A percentile compares a stretch with the other conserved stretches of the same genome.
phyloP scores from a whole-genome alignment of 2,113 vertebrate genomes.

The Laticauda laticaudata region DNA sequence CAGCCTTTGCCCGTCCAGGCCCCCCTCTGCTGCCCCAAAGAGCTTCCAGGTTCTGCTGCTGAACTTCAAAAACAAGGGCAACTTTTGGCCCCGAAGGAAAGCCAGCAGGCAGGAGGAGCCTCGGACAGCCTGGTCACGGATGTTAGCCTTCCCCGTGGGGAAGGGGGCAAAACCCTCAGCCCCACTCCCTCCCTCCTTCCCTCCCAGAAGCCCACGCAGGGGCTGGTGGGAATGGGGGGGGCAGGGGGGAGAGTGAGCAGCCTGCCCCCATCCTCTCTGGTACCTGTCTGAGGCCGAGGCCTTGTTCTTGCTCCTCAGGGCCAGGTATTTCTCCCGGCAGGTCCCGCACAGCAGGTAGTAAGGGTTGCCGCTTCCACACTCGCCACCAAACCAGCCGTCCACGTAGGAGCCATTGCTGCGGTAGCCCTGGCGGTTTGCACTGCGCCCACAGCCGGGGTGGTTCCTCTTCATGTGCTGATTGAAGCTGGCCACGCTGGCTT shows the following conservation, averaged over 20 bases:
- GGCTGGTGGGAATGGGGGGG: too few species aligned
- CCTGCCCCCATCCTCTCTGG: constrained; percentile 57
- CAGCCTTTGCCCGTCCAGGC: not conserved
- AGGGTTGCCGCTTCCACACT: constrained; percentile 95
- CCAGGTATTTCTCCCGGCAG: constrained; percentile 93
- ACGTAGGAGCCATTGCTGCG: constrained; percentile 97
- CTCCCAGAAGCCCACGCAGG: too few species aligned
- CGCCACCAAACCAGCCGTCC: constrained; percentile 97
- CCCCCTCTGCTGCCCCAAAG: not conserved
- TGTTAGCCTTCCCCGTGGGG: not conserved
- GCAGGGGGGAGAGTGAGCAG: not conserved
- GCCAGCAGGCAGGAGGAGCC: not conserved
- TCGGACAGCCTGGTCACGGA: not conserved
- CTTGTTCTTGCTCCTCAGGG: constrained; percentile 90
- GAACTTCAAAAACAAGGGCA: not conserved
- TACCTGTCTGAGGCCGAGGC: constrained; percentile 86
- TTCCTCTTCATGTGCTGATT: constrained; percentile 98
- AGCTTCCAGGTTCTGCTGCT: not conserved
- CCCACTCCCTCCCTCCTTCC: too few species aligned
- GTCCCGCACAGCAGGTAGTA: constrained; percentile 91
- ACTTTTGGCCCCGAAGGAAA: not conserved
- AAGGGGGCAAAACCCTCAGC: not conserved
- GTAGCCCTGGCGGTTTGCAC: constrained; percentile 95
- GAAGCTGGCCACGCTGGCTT: constrained; percentile 91
- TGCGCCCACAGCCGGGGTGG: constrained; percentile 93